These are phyloP conservation scores for Melikaiella ostensackeni DNA, from an alignment of 2,888 invertebrate genomes.

Conservation along the genomic window DNA sequence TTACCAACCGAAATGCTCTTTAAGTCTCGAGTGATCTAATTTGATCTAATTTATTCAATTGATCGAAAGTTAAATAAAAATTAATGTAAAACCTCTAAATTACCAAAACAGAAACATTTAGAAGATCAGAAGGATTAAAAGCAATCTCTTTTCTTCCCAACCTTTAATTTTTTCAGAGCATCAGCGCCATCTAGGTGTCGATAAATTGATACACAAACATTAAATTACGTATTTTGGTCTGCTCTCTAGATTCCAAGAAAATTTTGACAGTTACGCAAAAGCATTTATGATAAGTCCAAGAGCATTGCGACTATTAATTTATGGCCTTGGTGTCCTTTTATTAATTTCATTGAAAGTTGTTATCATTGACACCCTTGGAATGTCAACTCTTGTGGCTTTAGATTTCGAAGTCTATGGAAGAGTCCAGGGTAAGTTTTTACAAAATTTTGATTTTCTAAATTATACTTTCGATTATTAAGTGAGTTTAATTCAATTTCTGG, in stretches of 20 bases:
- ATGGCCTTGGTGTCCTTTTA: constrained; percentile 25
- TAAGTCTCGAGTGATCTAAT: background rate
- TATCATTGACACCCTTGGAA: constrained; percentile 42
- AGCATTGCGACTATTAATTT: constrained; percentile 10
- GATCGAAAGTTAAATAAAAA: background rate
- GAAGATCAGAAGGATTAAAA: background rate
- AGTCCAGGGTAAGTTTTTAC: constrained; percentile 70
- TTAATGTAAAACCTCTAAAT: background rate
- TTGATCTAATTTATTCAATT: background rate
- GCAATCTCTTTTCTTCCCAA: background rate
- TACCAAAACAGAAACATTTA: background rate
- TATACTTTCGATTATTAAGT: background rate
- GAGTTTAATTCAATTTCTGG: constrained; percentile 7
- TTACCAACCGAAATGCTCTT: background rate
- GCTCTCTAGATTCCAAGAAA: background rate
- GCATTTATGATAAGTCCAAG: constrained; percentile 27
- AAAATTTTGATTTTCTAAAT: background rate
- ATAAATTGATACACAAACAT: background rate
- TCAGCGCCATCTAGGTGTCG: background rate
- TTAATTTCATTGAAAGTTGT: constrained; percentile 21
- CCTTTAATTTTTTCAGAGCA: background rate
- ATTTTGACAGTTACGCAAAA: constrained; percentile 2
- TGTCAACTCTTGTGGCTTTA: constrained; percentile 66
- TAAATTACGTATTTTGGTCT: constrained; percentile 6
- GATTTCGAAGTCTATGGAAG: constrained; percentile 75